A percentile compares a stretch with the other conserved stretches of the same genome.
Conservation (phyloP, 2,888 invertebrate species). For the Spicauda simplicius region DNA sequence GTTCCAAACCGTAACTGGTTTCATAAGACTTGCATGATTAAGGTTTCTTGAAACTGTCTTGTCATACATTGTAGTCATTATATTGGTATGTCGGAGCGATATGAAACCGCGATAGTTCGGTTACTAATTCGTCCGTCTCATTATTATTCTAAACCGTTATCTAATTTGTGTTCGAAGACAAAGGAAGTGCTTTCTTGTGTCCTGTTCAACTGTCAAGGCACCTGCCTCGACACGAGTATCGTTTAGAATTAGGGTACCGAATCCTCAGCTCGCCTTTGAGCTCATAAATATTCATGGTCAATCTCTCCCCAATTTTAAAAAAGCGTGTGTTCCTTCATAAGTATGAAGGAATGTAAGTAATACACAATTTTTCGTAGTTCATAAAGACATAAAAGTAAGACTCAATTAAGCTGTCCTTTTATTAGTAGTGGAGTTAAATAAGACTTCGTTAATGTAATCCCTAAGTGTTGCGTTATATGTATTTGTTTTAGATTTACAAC, state of each 20-base stretch:
- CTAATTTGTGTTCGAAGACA: slow-evolving; percentile 74
- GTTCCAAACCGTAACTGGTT: slow-evolving; percentile 28
- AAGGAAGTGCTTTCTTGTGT: slow-evolving; percentile 73
- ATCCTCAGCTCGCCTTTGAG: neutral
- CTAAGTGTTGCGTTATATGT: no score
- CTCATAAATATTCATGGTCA: neutral
- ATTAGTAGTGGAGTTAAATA: no score
- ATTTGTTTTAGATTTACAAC: no score
- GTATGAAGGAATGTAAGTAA: neutral
- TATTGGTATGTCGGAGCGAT: slow-evolving; percentile 46
- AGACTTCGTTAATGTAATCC: no score
- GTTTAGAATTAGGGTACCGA: slow-evolving; percentile 18
- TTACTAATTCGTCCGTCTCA: slow-evolving; percentile 52
- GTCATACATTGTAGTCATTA: slow-evolving; percentile 25
- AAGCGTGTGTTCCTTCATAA: neutral
- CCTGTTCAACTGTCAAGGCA: slow-evolving; percentile 50
- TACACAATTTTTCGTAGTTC: no score
- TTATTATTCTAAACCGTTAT: slow-evolving; percentile 70
- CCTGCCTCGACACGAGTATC: slow-evolving; percentile 13
- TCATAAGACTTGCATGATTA: slow-evolving; percentile 12
- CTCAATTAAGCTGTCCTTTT: no score
- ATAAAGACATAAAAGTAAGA: no score
- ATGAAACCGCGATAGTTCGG: slow-evolving; percentile 40
- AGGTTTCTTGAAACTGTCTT: slow-evolving; percentile 27
- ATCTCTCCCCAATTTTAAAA: neutral